Evolutionary conservation across 2,797 vertebrate species (phyloP).

Genomic region (Alca torda): DNA sequence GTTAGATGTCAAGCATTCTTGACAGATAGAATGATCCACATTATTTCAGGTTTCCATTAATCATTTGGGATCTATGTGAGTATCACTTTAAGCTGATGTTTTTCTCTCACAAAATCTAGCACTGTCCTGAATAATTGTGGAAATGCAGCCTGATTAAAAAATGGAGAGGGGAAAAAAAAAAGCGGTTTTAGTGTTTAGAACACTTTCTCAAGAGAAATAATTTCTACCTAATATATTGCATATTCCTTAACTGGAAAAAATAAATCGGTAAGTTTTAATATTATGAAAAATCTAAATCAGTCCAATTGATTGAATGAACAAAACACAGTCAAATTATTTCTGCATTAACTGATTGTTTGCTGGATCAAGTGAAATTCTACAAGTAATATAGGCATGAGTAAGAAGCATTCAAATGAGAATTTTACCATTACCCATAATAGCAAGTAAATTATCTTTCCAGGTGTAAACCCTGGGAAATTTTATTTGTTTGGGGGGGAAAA

Average conservation of each 20-base stretch:
- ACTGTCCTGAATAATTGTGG: background rate
- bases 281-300: background rate
- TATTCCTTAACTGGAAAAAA: background rate
- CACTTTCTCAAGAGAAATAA: background rate
- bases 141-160: background rate
- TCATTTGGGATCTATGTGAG: background rate
- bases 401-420: background rate
- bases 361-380: background rate
- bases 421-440: background rate
- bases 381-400: background rate
- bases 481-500: background rate
- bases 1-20: background rate
- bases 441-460: background rate
- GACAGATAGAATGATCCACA: background rate
- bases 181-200: background rate
- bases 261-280: background rate
- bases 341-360: background rate
- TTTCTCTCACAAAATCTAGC: background rate
- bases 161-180: background rate
- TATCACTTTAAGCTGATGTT: background rate
- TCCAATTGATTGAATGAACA: background rate
- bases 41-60: background rate
- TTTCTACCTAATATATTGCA: background rate
- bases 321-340: background rate
- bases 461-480: background rate